Evolutionary conservation across 35 echinoderm and acorn worm genomes (phyloP).

Genomic region (Heliocidaris tuberculata): DNA sequence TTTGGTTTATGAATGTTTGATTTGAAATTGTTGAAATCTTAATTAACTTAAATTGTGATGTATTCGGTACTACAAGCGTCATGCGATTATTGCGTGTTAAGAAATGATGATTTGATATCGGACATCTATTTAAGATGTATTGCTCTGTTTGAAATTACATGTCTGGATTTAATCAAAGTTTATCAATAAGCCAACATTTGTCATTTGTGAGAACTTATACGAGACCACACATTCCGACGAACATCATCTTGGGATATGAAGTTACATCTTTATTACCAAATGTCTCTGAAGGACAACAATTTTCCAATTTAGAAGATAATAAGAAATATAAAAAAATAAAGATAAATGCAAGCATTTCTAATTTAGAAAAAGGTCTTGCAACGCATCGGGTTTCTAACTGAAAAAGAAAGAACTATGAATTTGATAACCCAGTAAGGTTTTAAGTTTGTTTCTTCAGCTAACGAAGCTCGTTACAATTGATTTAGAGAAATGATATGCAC

Average conservation of each 20-base stretch:
- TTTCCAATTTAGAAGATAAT: background rate
- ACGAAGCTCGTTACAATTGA: conserved; percentile 36
- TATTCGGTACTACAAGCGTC: background rate
- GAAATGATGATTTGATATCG: background rate
- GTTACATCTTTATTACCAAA: background rate
- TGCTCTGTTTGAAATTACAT: background rate
- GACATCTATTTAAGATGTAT: background rate
- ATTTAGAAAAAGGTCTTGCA: background rate
- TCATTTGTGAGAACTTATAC: background rate
- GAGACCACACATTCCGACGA: background rate
- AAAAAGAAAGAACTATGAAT: background rate
- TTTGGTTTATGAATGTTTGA: too few relatives aligned
- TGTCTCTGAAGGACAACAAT: background rate
- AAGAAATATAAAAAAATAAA: background rate
- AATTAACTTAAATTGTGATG: too few relatives aligned
- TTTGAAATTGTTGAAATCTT: too few relatives aligned
- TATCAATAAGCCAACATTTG: background rate
- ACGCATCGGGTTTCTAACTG: background rate
- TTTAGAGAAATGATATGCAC: conserved; percentile 29
- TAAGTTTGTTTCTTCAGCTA: conserved; percentile 35
- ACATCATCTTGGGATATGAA: background rate
- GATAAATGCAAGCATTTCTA: background rate
- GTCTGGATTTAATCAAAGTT: background rate
- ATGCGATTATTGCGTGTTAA: background rate
- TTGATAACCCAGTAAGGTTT: background rate